Evolutionary conservation across 2,888 invertebrate species (phyloP), one percentile per base, ranked within the genome.

Genomic region (Mythimna pallens): DNA sequence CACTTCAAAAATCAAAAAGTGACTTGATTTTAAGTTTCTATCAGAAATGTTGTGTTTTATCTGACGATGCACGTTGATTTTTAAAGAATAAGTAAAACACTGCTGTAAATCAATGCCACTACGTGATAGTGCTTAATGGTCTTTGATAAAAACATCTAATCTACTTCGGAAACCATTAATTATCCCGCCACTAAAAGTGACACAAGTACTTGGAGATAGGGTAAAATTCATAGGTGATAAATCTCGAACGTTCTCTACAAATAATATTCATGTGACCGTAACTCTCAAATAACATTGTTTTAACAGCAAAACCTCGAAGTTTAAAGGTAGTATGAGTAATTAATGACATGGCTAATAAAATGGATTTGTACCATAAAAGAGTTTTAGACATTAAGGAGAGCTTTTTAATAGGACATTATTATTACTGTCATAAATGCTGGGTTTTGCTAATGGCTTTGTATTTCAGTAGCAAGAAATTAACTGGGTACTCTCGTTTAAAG

Each of bases 311-410:
- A 78, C 74, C 74, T 73, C 69, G 20, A 83, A 81, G 69, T 79
- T 84, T 83, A 75, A 83, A 70, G 71, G 72, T 67, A 65, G 50
- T 61, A 65, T 40, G 62, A 63, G 77, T 77, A 76, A 83, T 84
- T 85, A 85, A 79, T 63, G 78, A 65, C 71, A 22, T 57, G n/a
- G 64, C 67, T 64, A 70, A 73, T 79, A 81, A 79, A 84, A 80
- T 80, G 76, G 43, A 73, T 80, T 85, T 73, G 68, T 65, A 43
- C 22, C 68, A 67, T 82, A 63, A 82, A 84, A 75, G 50, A 73
- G 77, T 77, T 77, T 76, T 72, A 65, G 40, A 59, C 58, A 43
- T 66, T 20, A 12, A 22, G 73, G 47, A 67, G 47, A 9, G 34
- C 52, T 54, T 75, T 75, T 73, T 55, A 73, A 57, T 63, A 64